Evolutionary conservation across 2,113 vertebrate species (phyloP).

Genomic region (Aegotheles bennettii): DNA sequence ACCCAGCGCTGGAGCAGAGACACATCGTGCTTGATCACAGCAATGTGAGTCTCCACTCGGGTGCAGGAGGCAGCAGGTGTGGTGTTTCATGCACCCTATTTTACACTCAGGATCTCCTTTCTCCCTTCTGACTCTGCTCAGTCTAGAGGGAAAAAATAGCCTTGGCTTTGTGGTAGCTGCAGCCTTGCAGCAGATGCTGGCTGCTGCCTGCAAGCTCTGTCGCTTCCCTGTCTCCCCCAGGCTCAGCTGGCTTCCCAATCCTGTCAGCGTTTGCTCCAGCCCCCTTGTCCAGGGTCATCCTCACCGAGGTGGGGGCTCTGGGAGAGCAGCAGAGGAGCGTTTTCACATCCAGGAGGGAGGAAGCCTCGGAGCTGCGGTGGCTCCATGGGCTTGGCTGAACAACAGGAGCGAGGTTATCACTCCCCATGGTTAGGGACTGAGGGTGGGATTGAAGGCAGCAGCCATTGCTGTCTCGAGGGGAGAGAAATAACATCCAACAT

Average conservation of each 20-base stretch:
- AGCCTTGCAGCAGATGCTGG: not conserved
- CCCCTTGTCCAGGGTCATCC: not conserved
- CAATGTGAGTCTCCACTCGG: rapidly evolving
- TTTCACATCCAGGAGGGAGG: not conserved
- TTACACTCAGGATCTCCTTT: not conserved
- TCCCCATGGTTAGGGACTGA: not conserved
- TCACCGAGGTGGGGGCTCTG: not conserved
- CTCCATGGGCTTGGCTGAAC: not conserved
- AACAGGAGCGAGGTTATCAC: not conserved
- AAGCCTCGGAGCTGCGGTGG: not conserved
- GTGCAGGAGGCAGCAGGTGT: not conserved
- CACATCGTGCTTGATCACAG: rapidly evolving
- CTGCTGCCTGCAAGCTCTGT: not conserved
- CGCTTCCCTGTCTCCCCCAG: not conserved
- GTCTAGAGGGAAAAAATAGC: not conserved
- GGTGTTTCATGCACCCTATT: not conserved
- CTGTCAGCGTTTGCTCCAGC: not conserved
- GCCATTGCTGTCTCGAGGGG: not conserved
- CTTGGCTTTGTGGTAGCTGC: not conserved
- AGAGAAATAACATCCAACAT: not conserved
- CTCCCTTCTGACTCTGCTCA: not conserved
- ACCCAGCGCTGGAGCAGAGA: not conserved
- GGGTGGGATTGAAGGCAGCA: not conserved
- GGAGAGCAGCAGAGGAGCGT: rapidly evolving
- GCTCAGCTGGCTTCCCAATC: not conserved